A percentile compares a stretch with the other conserved stretches of the same genome.
Evolutionary conservation across 2,113 vertebrate species (phyloP).

Genomic region (Rhombomys opimus): DNA sequence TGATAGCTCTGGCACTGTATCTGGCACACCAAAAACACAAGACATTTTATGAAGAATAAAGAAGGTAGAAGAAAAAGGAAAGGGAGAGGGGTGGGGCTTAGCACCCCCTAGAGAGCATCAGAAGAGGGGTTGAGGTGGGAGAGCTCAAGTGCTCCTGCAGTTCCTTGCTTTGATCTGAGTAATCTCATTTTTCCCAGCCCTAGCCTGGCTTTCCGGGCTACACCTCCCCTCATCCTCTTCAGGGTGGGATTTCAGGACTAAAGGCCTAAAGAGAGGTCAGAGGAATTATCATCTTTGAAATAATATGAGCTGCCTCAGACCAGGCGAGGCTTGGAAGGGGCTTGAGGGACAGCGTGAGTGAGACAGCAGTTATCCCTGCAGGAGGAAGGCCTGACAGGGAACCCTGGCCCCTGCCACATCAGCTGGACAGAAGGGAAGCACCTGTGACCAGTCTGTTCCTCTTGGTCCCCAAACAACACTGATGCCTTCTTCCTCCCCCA

Average conservation of each 20-base stretch:
- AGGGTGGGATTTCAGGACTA: not conserved
- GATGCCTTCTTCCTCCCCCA: not conserved
- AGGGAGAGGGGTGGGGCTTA: too few relatives aligned
- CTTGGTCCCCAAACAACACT: not conserved
- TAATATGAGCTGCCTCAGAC: not conserved
- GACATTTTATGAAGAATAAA: not conserved
- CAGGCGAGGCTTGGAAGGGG: not conserved
- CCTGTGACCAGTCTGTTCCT: conserved; percentile 29
- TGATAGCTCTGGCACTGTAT: not conserved
- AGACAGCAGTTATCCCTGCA: conserved; percentile 61
- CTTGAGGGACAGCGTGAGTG: accelerated
- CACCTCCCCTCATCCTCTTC: not conserved
- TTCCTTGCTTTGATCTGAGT: not conserved
- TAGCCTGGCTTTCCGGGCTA: not conserved
- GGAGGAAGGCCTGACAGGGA: not conserved
- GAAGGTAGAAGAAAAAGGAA: too few relatives aligned
- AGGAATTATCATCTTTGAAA: conserved; percentile 50
- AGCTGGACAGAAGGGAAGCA: not conserved
- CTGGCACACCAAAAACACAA: not conserved
- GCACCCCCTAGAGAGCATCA: not conserved
- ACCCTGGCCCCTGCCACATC: not conserved
- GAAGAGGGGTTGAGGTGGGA: not conserved
- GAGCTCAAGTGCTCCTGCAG: not conserved
- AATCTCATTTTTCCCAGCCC: not conserved
- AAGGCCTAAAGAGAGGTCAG: not conserved